Evolutionary conservation across 1,140 invertebrate genomes (phyloP), one percentile per base, ranked within the genome.

Genomic region (Neotoxoptera formosana): DNA sequence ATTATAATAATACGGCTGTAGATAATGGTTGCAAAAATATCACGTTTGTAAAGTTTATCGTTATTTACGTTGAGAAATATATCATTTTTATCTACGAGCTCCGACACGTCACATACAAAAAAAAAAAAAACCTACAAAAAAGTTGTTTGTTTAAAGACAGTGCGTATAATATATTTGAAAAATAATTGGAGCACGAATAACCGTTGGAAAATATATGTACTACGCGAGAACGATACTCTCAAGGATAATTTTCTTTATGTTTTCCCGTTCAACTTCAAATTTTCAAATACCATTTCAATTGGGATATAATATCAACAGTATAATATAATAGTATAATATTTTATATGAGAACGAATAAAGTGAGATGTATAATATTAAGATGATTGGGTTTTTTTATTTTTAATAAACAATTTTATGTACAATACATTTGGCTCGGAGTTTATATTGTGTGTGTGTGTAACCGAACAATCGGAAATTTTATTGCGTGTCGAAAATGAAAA

Each of bases 181-280:
- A 86, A 86, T 86, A 86, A 86, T 86, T 83, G 60, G 60, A 76
- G 60, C 60, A 76, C 60, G 60, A 76, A 76, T 76, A 76, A 76
- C 60, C 30, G n/a, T 76, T 76, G 60, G 14, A n/a, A n/a, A 76
- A 76, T 76, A 76, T n/a, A n/a, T n/a, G 60, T n/a, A n/a, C n/a
- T n/a, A n/a, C n/a, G 17, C 30, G 60, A 76, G 30, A n/a, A 76
- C 17, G 30, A 76, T n/a, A 76, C 60, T 76, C 60, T 7, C 60
- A 76, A 76, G 14, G 30, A 76, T 76, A n/a, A n/a, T n/a, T 20
- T 76, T 67, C 30, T 76, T 76, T 76, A 17, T 76, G 30, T 76
- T n/a, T 76, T n/a, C 30, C 30, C 30, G 14, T 76, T 76, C 60
- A n/a, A 76, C 60, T 76, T 76, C n/a, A 76, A 76, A n/a, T n/a